Evolutionary conservation across 2,113 vertebrate species (phyloP).

Genomic region (Lucifuga dentata): DNA sequence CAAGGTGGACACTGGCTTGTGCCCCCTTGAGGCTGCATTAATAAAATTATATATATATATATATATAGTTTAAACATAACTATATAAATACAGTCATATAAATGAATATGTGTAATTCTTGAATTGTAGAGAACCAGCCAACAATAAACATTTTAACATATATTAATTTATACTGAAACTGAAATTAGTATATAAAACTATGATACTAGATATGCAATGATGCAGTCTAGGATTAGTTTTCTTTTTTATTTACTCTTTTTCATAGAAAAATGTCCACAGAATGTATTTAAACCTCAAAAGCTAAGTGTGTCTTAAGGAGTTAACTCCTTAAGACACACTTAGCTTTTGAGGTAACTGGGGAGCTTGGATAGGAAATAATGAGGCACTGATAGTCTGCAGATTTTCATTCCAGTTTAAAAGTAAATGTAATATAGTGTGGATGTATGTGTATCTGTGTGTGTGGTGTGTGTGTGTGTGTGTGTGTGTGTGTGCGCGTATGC

Average conservation of each 20-base stretch:
- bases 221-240: neutral
- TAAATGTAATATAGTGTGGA: slow-evolving; percentile 18
- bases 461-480: slow-evolving; percentile 1
- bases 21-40: too few species aligned
- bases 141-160: too few species aligned
- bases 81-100: too few species aligned
- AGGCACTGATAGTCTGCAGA: neutral
- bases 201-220: neutral
- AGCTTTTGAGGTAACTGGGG: neutral
- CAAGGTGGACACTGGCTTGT: too few species aligned
- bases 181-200: neutral
- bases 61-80: too few species aligned
- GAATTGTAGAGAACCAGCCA: too few species aligned
- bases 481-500: neutral
- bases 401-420: slow-evolving; percentile 6
- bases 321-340: too few species aligned
- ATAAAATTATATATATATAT: too few species aligned
- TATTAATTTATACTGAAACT: too few species aligned
- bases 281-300: neutral
- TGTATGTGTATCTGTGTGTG: neutral
- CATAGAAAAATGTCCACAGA: neutral
- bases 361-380: neutral
- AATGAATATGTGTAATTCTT: too few species aligned
- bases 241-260: too few species aligned
- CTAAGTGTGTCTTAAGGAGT: too few species aligned